A percentile compares a stretch with the other conserved stretches of the same genome.
phyloP scores from a whole-genome alignment of 2,888 invertebrate species.

The Cryptosula pallasiana region DNA sequence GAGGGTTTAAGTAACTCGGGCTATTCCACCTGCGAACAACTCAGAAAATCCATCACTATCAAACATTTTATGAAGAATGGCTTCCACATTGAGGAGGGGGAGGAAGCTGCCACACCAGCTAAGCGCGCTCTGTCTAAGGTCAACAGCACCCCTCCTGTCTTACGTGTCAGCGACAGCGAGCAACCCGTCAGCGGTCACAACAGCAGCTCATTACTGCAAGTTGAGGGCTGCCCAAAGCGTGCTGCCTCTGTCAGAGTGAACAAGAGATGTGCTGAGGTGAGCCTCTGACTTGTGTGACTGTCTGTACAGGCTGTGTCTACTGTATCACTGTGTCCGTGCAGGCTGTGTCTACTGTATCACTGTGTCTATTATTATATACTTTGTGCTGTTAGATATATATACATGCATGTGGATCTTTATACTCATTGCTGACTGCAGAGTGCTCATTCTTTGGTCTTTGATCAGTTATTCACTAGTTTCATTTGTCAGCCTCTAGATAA shows the following conservation, averaged over 20 bases:
- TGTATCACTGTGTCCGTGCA: no score
- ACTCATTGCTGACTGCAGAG: no score
- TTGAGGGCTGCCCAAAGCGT: neutral
- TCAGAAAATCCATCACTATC: conserved; percentile 6
- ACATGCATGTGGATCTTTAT: no score
- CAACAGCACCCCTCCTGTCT: conserved; percentile 6
- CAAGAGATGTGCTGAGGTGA: neutral
- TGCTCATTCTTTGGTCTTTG: no score
- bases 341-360: no score
- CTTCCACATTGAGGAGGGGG: neutral
- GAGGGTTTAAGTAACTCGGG: neutral
- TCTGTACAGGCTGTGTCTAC: no score
- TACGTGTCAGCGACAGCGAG: neutral
- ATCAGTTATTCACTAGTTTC: no score
- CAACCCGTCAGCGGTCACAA: neutral
- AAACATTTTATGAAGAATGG: conserved; percentile 19
- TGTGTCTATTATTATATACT: no score
- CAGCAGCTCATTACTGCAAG: neutral
- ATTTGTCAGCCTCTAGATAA: no score
- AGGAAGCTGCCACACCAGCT: neutral
- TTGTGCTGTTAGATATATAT: no score
- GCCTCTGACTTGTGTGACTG: no score
- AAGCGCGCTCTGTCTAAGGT: neutral
- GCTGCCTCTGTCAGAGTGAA: neutral
- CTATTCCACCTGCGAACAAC: neutral